Percentiles rank a stretch among this genome's conserved stretches.
phyloP scores from a whole-genome alignment of 2,888 invertebrate species.

The Caenorhabditis panamensis region DNA sequence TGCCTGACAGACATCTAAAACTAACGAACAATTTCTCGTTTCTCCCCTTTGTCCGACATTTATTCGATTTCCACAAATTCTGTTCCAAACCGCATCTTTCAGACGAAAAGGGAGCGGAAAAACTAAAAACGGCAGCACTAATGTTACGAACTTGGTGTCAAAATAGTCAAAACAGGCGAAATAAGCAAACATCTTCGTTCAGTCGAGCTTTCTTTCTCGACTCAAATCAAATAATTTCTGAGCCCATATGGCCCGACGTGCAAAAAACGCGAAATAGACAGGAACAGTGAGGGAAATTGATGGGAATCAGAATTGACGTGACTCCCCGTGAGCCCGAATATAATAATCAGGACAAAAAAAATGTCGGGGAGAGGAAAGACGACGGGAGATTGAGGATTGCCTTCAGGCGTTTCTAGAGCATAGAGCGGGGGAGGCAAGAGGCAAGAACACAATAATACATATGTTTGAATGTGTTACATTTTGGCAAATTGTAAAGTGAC shows the following conservation, averaged over 20 bases:
- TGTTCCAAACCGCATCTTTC: slow-evolving; percentile 44
- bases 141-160: slow-evolving; percentile 45
- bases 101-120: slow-evolving; percentile 1
- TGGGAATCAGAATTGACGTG: slow-evolving; percentile 29
- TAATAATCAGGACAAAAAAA: slow-evolving; percentile 32
- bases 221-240: slow-evolving; percentile 41
- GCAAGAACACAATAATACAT: slow-evolving; percentile 56
- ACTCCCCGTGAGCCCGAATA: neutral
- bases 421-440: slow-evolving; percentile 4
- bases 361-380: neutral
- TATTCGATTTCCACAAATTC: slow-evolving; percentile 48
- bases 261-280: slow-evolving; percentile 21
- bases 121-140: slow-evolving; percentile 24
- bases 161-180: slow-evolving; percentile 26
- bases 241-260: slow-evolving; percentile 3
- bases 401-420: slow-evolving; percentile 42
- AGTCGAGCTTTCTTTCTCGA: too few species aligned
- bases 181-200: slow-evolving; percentile 7
- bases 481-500: slow-evolving; percentile 57
- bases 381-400: slow-evolving; percentile 1
- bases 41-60: slow-evolving; percentile 39
- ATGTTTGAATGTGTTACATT: slow-evolving; percentile 62
- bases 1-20: slow-evolving; percentile 17
- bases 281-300: slow-evolving; percentile 27
- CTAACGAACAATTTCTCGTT: slow-evolving; percentile 26